Base-by-base conservation (phyloP, 2,888 invertebrate genomes). In the Bimastos eiseni region DNA sequence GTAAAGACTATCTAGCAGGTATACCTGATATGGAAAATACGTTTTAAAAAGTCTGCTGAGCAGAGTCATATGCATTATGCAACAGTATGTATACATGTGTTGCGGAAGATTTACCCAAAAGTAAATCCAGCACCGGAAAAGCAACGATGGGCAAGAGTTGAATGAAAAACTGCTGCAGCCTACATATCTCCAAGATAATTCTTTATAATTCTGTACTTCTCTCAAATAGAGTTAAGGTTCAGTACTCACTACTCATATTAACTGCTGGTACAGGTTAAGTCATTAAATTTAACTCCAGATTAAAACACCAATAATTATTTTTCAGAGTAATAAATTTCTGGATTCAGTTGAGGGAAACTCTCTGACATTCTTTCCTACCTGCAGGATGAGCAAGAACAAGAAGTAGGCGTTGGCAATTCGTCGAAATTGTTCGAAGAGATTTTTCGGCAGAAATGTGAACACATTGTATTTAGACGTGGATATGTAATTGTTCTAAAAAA, bases 341-440 rank as follows among this genome's bases (percentile, higher is more conserved):
- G n/a, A n/a, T 1, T 70, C 3, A n/a, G 30, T 70, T n/a, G 70
- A 70, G n/a, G 11, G 17, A 11, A 8, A 70, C 70, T 11, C 8
- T 30, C 11, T 8, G n/a, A 70, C 30, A 30, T 11, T n/a, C 30
- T 70, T 70, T 70, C 70, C n/a, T 94, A 96, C 96, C 96, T 99
- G 99, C 95, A 99, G 97, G 95, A 99, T 98, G 96, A 99, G 96
- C 95, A 99, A 97, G 96, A 98, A 98, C 95, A 99, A 96, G 96
- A 99, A 99, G 96, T 99, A 99, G 96, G 98, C 98, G 96, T 99
- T 99, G 95, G 99, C 99, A 95, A 99, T 96, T 95, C 99, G 97
- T 96, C 98, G 98, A 96, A 99, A 99, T 96, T 99, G 99, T 96
- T 99, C 99, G 96, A 99, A 97, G 95, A 99, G 96, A 96, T 99